These are phyloP conservation scores for Equus quagga DNA, from an alignment of 2,113 vertebrate genomes.

Conservation along the genomic window DNA sequence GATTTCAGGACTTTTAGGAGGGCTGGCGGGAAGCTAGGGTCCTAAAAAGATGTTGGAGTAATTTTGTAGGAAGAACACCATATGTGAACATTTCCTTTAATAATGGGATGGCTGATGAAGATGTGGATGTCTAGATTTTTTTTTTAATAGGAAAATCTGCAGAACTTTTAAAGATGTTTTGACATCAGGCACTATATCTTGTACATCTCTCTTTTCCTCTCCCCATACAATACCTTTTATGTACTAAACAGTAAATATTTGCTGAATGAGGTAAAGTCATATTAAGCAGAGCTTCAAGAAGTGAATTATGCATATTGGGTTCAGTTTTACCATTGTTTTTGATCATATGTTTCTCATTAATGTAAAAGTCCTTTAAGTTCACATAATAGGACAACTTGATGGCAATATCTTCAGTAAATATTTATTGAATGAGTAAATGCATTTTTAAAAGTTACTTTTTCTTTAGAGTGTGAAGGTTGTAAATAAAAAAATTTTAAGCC, in stretches of 20 bases:
- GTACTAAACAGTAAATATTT: neutral
- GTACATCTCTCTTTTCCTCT: neutral
- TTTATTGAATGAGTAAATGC: constrained; percentile 5
- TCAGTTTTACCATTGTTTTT: constrained; percentile 11
- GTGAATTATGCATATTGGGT: neutral
- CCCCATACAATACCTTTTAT: neutral
- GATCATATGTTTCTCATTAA: neutral
- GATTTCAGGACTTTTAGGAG: neutral
- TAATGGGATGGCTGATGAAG: neutral
- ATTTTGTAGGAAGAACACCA: constrained; percentile 31
- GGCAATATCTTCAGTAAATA: neutral
- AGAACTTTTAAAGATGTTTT: constrained; percentile 14
- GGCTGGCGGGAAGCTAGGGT: neutral
- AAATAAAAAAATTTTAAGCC: neutral
- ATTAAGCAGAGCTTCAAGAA: neutral
- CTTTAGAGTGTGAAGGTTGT: neutral
- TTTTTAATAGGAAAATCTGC: neutral
- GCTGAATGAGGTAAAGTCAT: neutral
- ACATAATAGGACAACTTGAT: neutral
- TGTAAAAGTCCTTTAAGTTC: neutral
- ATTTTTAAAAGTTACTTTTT: neutral
- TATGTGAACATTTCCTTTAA: constrained; percentile 26
- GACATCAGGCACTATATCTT: neutral
- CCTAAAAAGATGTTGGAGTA: neutral
- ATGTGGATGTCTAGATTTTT: neutral